Evolutionary conservation across 2,113 vertebrate species (phyloP), one percentile per base, ranked within the genome.

Genomic region (Laticauda laticaudata): DNA sequence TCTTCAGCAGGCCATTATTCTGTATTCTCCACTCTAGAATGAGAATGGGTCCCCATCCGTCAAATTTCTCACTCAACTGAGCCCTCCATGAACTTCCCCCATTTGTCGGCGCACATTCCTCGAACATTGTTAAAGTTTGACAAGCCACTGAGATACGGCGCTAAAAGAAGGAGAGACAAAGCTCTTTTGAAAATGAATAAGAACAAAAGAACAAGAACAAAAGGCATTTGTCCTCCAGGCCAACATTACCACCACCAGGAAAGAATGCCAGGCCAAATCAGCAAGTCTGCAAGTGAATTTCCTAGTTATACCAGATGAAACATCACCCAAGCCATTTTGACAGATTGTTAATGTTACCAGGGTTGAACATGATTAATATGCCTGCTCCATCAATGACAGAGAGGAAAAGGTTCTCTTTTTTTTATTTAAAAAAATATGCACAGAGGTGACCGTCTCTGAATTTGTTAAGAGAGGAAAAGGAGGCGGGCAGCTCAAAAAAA

Each of bases 301-400:
- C 95, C 96, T 97, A 97, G 98, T 98, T 98, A 97, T 94, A 54
- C 93, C 97, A 98, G 98, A 98, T 98, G 98, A 98, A 98, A 97
- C 97, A 96, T 98, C 97, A 94, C 92, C 92, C 96, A 95, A 97
- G 97, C 97, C 93, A 95, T 95, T 95, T 98, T 99, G 99, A 99
- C 97, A 89, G 98, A 99, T 98, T 98, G 98, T 98, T 98, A 98
- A 97, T 92, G 98, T 99, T 98, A 98, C 97, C 97, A 97, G 96
- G 97, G 96, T 97, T 99, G 99, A 99, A 97, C 98, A 98, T 99
- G 98, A 99, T 99, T 99, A 99, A 99, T 99, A 98, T 93, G 97
- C 97, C 97, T 97, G 96, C 96, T 97, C 95, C 97, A 97, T 97
- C 97, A 97, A 97, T 98, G 97, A 98, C 97, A 98, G 97, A 96